Evolutionary conservation across 2,797 vertebrate genomes (phyloP).

Genomic region (Spea hammondii): DNA sequence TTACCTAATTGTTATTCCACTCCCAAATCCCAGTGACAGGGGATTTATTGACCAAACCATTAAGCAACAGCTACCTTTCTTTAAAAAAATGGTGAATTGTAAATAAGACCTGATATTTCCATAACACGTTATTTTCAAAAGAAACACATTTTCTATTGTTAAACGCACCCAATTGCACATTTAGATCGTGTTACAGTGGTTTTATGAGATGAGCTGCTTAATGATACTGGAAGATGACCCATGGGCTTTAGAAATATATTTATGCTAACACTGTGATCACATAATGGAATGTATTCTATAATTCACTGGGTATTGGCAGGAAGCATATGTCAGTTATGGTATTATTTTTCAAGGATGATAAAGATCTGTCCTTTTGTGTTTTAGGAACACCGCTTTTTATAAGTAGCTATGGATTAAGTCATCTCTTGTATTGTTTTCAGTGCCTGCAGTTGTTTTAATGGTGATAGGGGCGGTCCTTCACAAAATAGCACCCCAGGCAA

Average conservation of each 20-base stretch:
- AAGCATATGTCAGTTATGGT: slow-evolving; percentile 32
- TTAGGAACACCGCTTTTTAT: no score
- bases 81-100: neutral
- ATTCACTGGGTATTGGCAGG: slow-evolving; percentile 19
- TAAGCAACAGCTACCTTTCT: no score
- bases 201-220: slow-evolving; percentile 15
- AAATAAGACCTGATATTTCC: neutral
- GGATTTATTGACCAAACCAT: no score
- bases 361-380: neutral
- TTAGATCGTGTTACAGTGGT: neutral
- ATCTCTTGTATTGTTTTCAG: no score
- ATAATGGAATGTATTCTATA: slow-evolving; percentile 24
- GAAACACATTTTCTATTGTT: neutral
- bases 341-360: slow-evolving; percentile 26
- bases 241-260: slow-evolving; percentile 33
- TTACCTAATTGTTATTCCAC: no score
- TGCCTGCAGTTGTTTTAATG: no score
- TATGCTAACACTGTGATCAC: slow-evolving; percentile 27
- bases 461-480: no score
- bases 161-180: no score
- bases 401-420: no score
- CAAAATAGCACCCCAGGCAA: no score
- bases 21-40: no score
- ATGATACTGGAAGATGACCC: slow-evolving; percentile 22
- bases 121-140: slow-evolving; percentile 5